Evolutionary conservation across 64 coral and sea anemone genomes (phyloP).

Genomic region (Astreopora myriophthalma): DNA sequence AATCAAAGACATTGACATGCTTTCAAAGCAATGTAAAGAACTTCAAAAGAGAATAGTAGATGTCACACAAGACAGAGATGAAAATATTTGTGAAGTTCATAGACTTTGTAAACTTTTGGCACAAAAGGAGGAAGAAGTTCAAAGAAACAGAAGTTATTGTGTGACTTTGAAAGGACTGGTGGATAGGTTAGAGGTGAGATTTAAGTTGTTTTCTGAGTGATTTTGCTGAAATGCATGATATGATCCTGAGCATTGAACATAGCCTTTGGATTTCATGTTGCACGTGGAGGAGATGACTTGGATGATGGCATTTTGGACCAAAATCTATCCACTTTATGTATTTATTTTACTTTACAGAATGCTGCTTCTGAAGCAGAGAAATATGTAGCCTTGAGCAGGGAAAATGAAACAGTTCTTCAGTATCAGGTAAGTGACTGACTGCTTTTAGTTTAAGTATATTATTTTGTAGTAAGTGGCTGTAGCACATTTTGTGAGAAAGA

Average conservation of each 20-base stretch:
- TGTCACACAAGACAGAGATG: background rate
- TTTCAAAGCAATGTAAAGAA: background rate
- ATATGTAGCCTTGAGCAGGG: background rate
- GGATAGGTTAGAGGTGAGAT: constrained; percentile 29
- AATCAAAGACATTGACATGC: background rate
- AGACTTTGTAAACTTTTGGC: background rate
- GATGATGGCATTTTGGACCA: too few relatives aligned
- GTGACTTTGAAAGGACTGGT: constrained; percentile 18
- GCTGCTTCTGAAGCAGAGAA: constrained; percentile 21
- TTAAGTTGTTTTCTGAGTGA: too few relatives aligned
- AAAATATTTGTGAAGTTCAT: constrained; percentile 1
- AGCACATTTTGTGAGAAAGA: too few relatives aligned
- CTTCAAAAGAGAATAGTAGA: background rate
- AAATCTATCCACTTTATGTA: background rate
- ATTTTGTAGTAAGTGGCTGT: too few relatives aligned
- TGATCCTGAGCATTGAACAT: too few relatives aligned
- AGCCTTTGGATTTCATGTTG: too few relatives aligned
- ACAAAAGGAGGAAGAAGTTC: background rate
- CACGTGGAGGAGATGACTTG: too few relatives aligned
- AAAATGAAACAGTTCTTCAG: constrained; percentile 31
- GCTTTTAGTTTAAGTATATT: too few relatives aligned
- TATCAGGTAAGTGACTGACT: background rate
- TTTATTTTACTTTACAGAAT: background rate
- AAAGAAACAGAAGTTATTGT: constrained; percentile 13
- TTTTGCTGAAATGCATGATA: too few relatives aligned